Percentiles rank a stretch among this genome's conserved stretches.
Conservation (phyloP, 2,797 vertebrate genomes). For the Propithecus deckenii region DNA sequence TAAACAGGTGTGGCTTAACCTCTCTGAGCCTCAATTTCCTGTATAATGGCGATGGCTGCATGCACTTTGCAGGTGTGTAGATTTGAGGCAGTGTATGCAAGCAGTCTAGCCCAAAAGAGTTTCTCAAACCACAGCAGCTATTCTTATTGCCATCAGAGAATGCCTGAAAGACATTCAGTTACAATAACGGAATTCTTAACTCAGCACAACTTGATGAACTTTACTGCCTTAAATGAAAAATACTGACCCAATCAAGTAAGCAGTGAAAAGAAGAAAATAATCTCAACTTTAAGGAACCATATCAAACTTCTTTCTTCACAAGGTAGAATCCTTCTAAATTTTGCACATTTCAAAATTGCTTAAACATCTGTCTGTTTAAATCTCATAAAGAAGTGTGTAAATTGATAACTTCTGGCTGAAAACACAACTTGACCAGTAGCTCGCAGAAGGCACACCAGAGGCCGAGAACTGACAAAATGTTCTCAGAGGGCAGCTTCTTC, state of each 20-base stretch:
- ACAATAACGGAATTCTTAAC: neutral
- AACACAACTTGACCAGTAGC: neutral
- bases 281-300: neutral
- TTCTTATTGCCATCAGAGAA: neutral
- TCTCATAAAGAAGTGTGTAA: neutral
- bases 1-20: neutral
- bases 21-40: neutral
- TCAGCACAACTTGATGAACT: neutral
- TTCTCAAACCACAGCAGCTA: neutral
- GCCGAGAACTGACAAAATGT: neutral
- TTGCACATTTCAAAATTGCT: neutral
- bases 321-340: neutral
- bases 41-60: neutral
- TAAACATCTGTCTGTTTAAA: neutral
- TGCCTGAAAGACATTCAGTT: neutral
- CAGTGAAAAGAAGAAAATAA: neutral
- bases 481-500: neutral
- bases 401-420: neutral
- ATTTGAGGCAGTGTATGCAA: neutral
- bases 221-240: neutral
- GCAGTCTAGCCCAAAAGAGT: neutral
- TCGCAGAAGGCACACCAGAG: neutral
- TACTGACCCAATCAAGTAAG: neutral
- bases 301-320: neutral
- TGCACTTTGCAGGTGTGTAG: neutral